A percentile compares a stretch with the other conserved stretches of the same genome.
Conservation (phyloP, 1,140 invertebrate genomes). For the Leptopilina boulardi region DNA sequence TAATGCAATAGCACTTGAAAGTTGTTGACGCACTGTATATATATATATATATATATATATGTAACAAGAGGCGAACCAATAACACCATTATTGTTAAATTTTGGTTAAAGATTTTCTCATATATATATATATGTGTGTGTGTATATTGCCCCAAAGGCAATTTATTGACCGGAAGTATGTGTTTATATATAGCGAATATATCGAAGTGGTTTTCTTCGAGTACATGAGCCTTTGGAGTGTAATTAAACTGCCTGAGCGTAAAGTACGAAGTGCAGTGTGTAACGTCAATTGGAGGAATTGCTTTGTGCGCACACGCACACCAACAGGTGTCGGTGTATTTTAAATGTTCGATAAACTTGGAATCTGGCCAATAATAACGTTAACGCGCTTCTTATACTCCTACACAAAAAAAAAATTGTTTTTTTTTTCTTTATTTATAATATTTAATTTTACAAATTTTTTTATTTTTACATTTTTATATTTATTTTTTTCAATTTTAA, state of each 20-base stretch:
- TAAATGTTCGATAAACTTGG: constrained; percentile 50
- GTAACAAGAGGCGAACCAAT: neutral
- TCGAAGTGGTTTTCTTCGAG: constrained; percentile 40
- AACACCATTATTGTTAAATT: neutral
- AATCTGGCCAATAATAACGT: constrained; percentile 49
- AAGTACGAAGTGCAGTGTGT: constrained; percentile 53
- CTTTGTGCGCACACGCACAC: constrained; percentile 5
- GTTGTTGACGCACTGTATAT: neutral
- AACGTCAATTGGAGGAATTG: constrained; percentile 9
- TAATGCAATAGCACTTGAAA: neutral
- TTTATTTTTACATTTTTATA: too few relatives aligned
- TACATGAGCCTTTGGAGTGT: constrained; percentile 43
- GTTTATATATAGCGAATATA: neutral
- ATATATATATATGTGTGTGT: too few relatives aligned
- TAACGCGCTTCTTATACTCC: neutral
- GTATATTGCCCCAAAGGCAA: neutral
- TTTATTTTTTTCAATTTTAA: too few relatives aligned
- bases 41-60: neutral
- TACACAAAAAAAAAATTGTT: neutral
- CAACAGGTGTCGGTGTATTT: constrained; percentile 47
- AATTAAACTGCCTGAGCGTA: constrained; percentile 51
- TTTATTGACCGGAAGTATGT: constrained; percentile 14
- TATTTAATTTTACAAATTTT: too few relatives aligned
- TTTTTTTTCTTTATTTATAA: too few relatives aligned
- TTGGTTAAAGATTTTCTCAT: neutral